Conservation (phyloP, 2,888 invertebrate species). For the Eupithecia tripunctaria region DNA sequence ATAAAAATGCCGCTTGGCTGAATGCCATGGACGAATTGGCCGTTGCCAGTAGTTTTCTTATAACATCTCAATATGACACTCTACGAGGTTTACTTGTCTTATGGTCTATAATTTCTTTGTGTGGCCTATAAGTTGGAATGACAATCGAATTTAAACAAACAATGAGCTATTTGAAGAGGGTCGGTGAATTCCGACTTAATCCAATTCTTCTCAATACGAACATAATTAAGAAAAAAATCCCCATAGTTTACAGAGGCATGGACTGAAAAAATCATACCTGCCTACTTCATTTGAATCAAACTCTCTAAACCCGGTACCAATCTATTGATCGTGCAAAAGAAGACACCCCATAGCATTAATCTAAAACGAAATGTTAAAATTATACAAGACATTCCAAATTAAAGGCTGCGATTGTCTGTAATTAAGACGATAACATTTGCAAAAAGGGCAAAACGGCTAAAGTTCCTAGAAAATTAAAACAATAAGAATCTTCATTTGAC, state of each 20-base stretch:
- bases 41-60: slow-evolving; percentile 29
- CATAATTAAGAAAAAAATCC: neutral
- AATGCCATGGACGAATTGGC: slow-evolving; percentile 20
- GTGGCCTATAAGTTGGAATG: neutral
- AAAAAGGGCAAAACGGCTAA: neutral
- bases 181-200: neutral
- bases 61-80: slow-evolving; percentile 5
- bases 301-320: too few relatives aligned
- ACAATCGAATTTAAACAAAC: neutral
- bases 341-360: neutral
- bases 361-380: neutral
- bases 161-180: neutral
- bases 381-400: neutral
- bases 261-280: neutral
- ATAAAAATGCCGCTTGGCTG: slow-evolving; percentile 39
- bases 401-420: neutral
- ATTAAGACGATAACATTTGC: neutral
- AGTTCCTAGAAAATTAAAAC: too few relatives aligned
- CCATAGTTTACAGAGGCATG: neutral
- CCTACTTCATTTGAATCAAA: neutral
- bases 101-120: neutral
- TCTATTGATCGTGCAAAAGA: neutral
- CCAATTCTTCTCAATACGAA: neutral
- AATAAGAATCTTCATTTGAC: too few relatives aligned
- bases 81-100: neutral